Conservation (phyloP, 2,888 invertebrate genomes). For the Drosophila acutilabella region DNA sequence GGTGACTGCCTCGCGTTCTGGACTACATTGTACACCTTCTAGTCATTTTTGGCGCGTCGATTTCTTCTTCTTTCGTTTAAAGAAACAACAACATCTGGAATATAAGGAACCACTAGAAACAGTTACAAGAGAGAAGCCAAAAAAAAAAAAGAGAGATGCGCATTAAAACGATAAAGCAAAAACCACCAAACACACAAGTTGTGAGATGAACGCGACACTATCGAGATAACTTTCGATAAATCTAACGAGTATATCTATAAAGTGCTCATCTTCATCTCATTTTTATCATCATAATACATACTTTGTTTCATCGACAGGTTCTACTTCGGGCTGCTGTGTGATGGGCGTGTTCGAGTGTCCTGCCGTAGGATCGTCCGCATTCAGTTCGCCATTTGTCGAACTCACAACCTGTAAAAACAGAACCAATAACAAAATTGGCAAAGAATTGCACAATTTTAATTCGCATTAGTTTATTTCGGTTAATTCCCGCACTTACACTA, state of each 20-base stretch:
- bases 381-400: constrained; percentile 98
- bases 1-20: constrained; percentile 88
- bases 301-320: constrained; percentile 99
- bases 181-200: constrained; percentile 40
- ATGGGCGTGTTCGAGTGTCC: constrained; percentile 99
- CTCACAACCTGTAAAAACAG: constrained; percentile 92
- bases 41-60: constrained; percentile 95
- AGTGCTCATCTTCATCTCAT: constrained; percentile 7
- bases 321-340: constrained; percentile 96
- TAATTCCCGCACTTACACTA: constrained; percentile 50
- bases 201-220: constrained; percentile 25
- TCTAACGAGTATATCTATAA: constrained; percentile 2
- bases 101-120: constrained; percentile 77
- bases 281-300: constrained; percentile 86
- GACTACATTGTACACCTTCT: constrained; percentile 89
- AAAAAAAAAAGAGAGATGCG: constrained; percentile 56
- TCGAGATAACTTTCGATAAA: too few relatives aligned
- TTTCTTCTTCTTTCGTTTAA: constrained; percentile 99
- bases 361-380: constrained; percentile 97
- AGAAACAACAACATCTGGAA: constrained; percentile 98
- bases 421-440: constrained; percentile 27
- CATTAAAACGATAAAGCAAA: constrained; percentile 78
- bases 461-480: constrained; percentile 37
- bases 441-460: constrained; percentile 29
- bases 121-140: constrained; percentile 60